Evolutionary conservation across 2,797 vertebrate species (phyloP).

Genomic region (Morus bassanus): DNA sequence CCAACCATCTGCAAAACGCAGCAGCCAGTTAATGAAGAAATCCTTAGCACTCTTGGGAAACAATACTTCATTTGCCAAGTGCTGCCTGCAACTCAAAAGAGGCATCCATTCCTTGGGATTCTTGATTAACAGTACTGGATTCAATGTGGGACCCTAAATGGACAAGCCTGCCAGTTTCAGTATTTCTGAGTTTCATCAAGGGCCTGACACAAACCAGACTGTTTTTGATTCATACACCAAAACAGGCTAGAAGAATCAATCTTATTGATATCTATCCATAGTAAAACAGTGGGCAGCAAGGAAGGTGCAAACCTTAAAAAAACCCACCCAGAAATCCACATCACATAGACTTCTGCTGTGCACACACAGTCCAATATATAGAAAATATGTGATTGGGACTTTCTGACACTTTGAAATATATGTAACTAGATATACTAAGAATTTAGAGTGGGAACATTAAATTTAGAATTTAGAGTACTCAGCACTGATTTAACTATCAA

Average conservation of each 20-base stretch:
- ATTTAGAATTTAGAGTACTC: neutral
- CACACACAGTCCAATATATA: neutral
- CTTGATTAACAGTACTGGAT: neutral
- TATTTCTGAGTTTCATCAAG: neutral
- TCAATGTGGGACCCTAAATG: neutral
- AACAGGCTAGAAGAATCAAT: neutral
- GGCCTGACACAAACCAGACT: neutral
- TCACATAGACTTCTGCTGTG: neutral
- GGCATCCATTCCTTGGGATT: neutral
- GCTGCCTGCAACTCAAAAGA: neutral
- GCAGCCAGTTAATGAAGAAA: neutral
- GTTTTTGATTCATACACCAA: neutral
- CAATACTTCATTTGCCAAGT: neutral
- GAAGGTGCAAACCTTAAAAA: neutral
- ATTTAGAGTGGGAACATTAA: neutral
- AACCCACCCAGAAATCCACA: neutral
- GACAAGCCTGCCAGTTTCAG: neutral
- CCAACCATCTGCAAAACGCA: slow-evolving; percentile 22
- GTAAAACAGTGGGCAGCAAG: neutral
- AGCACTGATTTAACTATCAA: neutral
- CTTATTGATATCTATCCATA: neutral
- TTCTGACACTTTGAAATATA: neutral
- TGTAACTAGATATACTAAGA: neutral
- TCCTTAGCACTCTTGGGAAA: neutral
- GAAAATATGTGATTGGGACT: neutral